Percentiles rank a stretch among this genome's conserved stretches.
phyloP scores from a whole-genome alignment of 2,888 invertebrate species.

The Euproctis similis region DNA sequence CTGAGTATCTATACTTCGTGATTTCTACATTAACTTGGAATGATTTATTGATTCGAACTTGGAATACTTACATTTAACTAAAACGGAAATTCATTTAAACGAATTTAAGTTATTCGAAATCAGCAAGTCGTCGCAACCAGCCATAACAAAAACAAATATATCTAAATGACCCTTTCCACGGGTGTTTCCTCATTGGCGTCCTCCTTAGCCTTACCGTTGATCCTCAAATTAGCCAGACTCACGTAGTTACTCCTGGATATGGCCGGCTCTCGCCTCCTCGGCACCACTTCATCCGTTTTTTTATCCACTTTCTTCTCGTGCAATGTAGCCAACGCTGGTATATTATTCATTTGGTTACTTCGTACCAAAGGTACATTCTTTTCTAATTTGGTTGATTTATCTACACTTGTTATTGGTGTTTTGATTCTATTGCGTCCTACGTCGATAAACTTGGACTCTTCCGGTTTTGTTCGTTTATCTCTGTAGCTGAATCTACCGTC shows the following conservation, averaged over 20 bases:
- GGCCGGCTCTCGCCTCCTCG: slow-evolving; percentile 43
- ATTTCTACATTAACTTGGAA: too few relatives aligned
- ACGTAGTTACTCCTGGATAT: slow-evolving; percentile 68
- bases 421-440: slow-evolving; percentile 47
- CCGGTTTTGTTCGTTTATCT: slow-evolving; percentile 32
- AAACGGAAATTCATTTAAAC: too few relatives aligned
- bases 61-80: too few relatives aligned
- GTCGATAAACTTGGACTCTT: slow-evolving; percentile 41
- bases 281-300: slow-evolving; percentile 17
- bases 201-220: slow-evolving; percentile 45
- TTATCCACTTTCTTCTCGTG: slow-evolving; percentile 27
- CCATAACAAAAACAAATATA: slow-evolving; percentile 3
- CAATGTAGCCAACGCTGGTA: slow-evolving; percentile 28
- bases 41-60: too few relatives aligned
- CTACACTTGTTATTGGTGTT: slow-evolving; percentile 23
- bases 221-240: slow-evolving; percentile 63
- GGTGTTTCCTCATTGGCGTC: slow-evolving; percentile 25
- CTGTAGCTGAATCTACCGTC: slow-evolving; percentile 61
- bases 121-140: too few relatives aligned
- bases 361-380: slow-evolving; percentile 26
- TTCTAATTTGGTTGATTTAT: slow-evolving; percentile 16
- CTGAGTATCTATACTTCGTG: too few relatives aligned
- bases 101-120: too few relatives aligned
- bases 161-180: slow-evolving; percentile 45
- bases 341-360: slow-evolving; percentile 26